Base-by-base conservation (phyloP, 2,113 vertebrate species). In the Scortum barcoo region DNA sequence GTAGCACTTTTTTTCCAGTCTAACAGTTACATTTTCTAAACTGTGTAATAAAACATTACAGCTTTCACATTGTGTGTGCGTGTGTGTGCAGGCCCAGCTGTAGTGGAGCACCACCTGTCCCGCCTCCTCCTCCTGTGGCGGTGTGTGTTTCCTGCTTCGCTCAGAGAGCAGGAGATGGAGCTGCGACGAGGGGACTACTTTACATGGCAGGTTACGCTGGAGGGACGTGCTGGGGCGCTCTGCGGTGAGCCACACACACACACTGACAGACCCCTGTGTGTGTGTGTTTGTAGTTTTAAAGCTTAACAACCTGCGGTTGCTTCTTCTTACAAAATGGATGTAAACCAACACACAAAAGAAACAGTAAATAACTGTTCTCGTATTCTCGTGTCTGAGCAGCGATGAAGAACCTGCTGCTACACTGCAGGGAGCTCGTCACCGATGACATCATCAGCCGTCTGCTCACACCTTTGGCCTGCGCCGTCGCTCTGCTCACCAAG, bases 161-260 rank as follows among this genome's bases (percentile, higher is more conserved):
- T 96, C 44, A 96, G 96, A 84, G 98, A 99, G 79, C 91, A 97
- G 85, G 96, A 98, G 90, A 96, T 93, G 72, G 98, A 99, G 91
- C 96, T 96, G 76, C 95, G 92, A 8, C 91, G 97, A 62, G 98
- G 98, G 87, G 98, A 99, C 93, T 95, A 93, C 1, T 99, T 99
- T 80, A 99, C 98, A 0, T 99, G 98, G 98, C 97, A 99, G 85
- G 95, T 99, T 53, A 98, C 97, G 0, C 91, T 99, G 83, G 97
- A 98, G 94, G 96, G 97, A 62, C 96, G 98, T n/a, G 95, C 97
- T 20, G 98, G 97, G 84, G 97, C 97, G 9, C 96, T 99, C 51
- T 95, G 95, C 79, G 97, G 98, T 99, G 91, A 93, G 97, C 86
- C 2, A n/a, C n/a, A n/a, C n/a, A 36, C 53, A 28, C 30, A 2